These are phyloP conservation scores for Forficula auricularia DNA, from an alignment of 1,140 invertebrate genomes.

Conservation along the genomic window DNA sequence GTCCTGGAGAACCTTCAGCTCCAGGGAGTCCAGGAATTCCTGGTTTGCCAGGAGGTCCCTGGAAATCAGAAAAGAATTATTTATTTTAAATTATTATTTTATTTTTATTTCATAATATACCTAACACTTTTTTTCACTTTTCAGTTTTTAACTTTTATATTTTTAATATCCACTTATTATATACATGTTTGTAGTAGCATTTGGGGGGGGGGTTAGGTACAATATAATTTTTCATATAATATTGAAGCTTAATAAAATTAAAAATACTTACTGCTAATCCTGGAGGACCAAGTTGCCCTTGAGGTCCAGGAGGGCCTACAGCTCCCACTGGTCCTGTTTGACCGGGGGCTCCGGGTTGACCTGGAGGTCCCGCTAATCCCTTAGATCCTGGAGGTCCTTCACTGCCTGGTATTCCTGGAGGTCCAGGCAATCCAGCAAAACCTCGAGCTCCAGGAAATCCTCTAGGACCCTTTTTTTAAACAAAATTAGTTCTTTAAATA, in stretches of 20 bases:
- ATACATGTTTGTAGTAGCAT: no score
- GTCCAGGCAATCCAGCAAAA: constrained; percentile 54
- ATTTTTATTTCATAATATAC: not conserved
- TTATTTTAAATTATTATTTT: not conserved
- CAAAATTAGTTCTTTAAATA: constrained; percentile 1
- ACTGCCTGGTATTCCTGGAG: constrained; percentile 52
- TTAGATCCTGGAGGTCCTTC: constrained; percentile 55
- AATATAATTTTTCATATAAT: not conserved
- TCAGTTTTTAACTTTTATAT: no score
- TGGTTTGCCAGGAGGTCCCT: constrained; percentile 54
- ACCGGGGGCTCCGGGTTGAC: constrained; percentile 48
- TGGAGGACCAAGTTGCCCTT: constrained; percentile 45
- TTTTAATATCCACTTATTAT: no score
- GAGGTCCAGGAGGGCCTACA: constrained; percentile 42
- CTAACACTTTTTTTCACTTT: not conserved
- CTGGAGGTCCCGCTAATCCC: constrained; percentile 48
- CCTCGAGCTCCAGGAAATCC: constrained; percentile 64
- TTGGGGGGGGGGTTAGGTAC: not conserved
- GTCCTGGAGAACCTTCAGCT: constrained; percentile 52
- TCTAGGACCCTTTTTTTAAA: constrained; percentile 45
- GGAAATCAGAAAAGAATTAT: constrained; percentile 8
- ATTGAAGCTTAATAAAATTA: not conserved
- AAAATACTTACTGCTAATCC: constrained; percentile 39
- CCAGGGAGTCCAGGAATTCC: constrained; percentile 53
- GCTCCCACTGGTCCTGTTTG: constrained; percentile 44